Evolutionary conservation across 1,140 invertebrate genomes (phyloP).

Genomic region (Drosophila erecta): DNA sequence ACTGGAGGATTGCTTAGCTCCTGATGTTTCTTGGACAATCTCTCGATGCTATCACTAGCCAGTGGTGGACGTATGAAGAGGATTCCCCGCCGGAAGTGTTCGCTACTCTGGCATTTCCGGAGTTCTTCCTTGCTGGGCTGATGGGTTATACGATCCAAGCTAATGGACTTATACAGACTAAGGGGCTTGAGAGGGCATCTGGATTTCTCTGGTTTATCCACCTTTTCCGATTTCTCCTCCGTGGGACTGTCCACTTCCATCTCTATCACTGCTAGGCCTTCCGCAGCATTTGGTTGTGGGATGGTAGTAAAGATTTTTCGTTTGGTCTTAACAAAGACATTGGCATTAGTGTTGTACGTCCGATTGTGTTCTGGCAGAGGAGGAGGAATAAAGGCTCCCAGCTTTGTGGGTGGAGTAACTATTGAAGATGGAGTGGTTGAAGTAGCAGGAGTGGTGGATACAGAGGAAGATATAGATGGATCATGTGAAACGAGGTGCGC

Average conservation of each 20-base stretch:
- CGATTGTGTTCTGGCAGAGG: slow-evolving; percentile 76
- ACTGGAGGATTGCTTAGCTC: slow-evolving; percentile 39
- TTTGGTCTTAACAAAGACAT: slow-evolving; percentile 91
- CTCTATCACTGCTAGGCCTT: slow-evolving; percentile 68
- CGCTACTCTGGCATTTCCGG: slow-evolving; percentile 58
- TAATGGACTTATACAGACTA: slow-evolving; percentile 60
- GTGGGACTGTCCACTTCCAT: slow-evolving; percentile 66
- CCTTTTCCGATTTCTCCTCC: slow-evolving; percentile 29
- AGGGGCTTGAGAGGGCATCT: slow-evolving; percentile 30
- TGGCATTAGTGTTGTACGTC: slow-evolving; percentile 78
- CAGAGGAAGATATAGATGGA: not conserved
- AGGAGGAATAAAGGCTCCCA: slow-evolving; percentile 58
- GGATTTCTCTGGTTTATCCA: not conserved
- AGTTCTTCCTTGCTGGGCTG: slow-evolving; percentile 28
- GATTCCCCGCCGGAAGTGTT: slow-evolving; percentile 22
- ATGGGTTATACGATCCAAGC: slow-evolving; percentile 47
- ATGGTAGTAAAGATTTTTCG: slow-evolving; percentile 91
- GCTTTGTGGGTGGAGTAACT: slow-evolving; percentile 9
- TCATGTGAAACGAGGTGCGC: not conserved
- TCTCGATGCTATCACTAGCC: slow-evolving; percentile 71
- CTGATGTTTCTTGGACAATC: slow-evolving; percentile 38
- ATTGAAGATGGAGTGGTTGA: not conserved
- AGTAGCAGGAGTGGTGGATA: not conserved
- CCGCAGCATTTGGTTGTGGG: slow-evolving; percentile 57
- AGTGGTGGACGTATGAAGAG: slow-evolving; percentile 53